Evolutionary conservation across 2,888 invertebrate species (phyloP).

Genomic region (Tridacna gigas): DNA sequence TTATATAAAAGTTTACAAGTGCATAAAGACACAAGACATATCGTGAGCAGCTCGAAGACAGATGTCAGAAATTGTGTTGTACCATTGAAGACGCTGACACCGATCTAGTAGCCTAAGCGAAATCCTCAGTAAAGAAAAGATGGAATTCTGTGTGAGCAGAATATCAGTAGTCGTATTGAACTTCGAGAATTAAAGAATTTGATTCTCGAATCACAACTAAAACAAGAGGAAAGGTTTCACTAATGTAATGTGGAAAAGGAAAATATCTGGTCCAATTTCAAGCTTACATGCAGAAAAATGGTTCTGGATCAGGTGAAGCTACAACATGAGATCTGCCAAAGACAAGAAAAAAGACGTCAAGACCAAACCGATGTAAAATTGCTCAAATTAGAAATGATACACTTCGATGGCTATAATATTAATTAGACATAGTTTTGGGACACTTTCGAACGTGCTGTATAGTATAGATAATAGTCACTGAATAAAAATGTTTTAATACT

Average conservation of each 20-base stretch:
- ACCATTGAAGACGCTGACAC: neutral
- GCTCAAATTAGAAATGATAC: conserved; percentile 32
- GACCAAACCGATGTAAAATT: conserved; percentile 27
- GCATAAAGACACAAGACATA: neutral
- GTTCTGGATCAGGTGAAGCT: conserved; percentile 9
- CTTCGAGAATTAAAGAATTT: neutral
- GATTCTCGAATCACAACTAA: neutral
- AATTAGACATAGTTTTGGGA: conserved; percentile 43
- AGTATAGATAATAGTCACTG: conserved; percentile 25
- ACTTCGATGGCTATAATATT: conserved; percentile 26
- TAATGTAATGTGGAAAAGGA: neutral
- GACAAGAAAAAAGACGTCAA: neutral
- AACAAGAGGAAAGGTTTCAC: neutral
- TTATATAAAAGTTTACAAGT: neutral
- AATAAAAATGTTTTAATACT: conserved; percentile 37
- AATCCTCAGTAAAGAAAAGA: neutral
- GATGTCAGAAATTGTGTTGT: neutral
- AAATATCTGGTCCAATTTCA: neutral
- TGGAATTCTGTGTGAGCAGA: neutral
- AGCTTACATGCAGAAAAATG: neutral
- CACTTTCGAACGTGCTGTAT: conserved; percentile 35
- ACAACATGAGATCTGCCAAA: conserved; percentile 21
- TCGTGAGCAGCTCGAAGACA: neutral
- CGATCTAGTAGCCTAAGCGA: too few species aligned
- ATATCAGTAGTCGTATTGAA: neutral